Conservation (phyloP, 2,797 vertebrate genomes). For the Anguilla pacifica region DNA sequence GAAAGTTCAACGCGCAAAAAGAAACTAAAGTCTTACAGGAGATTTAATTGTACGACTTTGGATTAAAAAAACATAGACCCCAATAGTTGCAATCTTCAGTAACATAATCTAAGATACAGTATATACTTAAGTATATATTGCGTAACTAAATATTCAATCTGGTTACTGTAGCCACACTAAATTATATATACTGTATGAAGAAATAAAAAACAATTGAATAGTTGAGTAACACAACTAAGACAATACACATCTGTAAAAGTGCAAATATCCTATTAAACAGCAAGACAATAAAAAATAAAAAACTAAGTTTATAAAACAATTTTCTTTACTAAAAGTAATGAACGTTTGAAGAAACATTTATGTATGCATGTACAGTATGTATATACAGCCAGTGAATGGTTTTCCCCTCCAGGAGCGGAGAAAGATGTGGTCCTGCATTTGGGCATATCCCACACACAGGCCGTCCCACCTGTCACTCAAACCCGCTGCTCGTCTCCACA, state of each 20-base stretch:
- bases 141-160: conserved; percentile 35
- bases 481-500: conserved; percentile 48
- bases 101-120: conserved; percentile 37
- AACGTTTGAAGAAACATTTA: conserved; percentile 28
- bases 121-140: conserved; percentile 40
- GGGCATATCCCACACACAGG: background rate
- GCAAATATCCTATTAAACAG: conserved; percentile 44
- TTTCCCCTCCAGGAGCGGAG: conserved; percentile 34
- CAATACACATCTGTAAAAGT: conserved; percentile 38
- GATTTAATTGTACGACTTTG: conserved; percentile 18
- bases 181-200: conserved; percentile 32
- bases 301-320: conserved; percentile 28
- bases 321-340: conserved; percentile 36
- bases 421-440: background rate
- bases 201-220: conserved; percentile 38
- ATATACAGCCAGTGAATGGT: conserved; percentile 55
- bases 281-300: conserved; percentile 38
- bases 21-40: conserved; percentile 28
- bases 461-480: conserved; percentile 1
- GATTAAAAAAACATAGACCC: conserved; percentile 29
- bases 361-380: conserved; percentile 39
- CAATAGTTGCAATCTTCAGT: conserved; percentile 31
- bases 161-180: conserved; percentile 38
- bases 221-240: conserved; percentile 37
- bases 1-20: conserved; percentile 18